phyloP scores from a whole-genome alignment of 2,888 invertebrate species.

The Hermaeophaga mercurialis region DNA sequence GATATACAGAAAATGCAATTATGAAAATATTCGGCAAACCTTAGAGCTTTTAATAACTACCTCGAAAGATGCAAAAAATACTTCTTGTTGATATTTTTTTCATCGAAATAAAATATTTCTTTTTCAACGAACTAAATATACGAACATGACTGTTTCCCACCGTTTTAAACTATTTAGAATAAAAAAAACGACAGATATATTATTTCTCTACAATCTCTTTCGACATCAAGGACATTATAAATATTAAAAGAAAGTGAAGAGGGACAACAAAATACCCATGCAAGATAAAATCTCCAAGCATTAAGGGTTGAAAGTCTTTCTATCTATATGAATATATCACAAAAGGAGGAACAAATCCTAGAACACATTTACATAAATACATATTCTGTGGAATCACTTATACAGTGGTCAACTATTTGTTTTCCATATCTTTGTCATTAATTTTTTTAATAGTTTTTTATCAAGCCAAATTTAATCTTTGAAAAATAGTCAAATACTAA shows the following conservation, averaged over 20 bases:
- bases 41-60: no score
- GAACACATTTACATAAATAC: slow-evolving; percentile 6
- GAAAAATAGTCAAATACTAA: no score
- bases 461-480: no score
- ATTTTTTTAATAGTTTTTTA: no score
- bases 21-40: no score
- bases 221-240: neutral
- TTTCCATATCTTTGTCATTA: no score
- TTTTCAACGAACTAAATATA: neutral
- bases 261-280: slow-evolving; percentile 1
- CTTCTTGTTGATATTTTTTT: neutral
- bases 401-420: no score
- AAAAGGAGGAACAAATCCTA: slow-evolving; percentile 4
- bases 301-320: slow-evolving; percentile 19
- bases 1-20: no score
- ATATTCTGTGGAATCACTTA: neutral
- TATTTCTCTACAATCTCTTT: slow-evolving; percentile 1
- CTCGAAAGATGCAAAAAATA: no score
- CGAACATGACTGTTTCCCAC: neutral
- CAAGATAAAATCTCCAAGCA: slow-evolving; percentile 18
- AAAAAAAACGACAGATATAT: neutral
- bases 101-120: neutral
- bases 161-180: neutral
- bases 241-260: neutral
- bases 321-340: slow-evolving; percentile 17